Evolutionary conservation across 2,888 invertebrate species (phyloP), one percentile per base, ranked within the genome.

Genomic region (Melanophora roralis): DNA sequence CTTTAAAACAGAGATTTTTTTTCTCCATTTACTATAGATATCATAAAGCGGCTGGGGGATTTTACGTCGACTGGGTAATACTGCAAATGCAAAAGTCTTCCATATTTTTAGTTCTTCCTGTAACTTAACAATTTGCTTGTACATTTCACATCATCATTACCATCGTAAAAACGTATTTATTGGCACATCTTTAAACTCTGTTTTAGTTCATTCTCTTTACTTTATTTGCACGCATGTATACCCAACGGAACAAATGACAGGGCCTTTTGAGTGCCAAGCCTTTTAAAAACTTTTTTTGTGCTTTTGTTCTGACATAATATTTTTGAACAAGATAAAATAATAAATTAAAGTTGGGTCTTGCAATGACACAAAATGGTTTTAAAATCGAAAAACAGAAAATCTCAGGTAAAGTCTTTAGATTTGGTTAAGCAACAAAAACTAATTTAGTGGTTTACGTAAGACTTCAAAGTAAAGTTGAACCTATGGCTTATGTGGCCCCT

Each of bases 131-230:
- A 51, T 64, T 51, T 36, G 9, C 49, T 49, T 60, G 69, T 55
- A 36, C 27, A 72, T 45, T 62, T 53, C 60, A 51, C 16, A 45
- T 51, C 64, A 65, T 45, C 55, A 47, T 55, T n/a, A 45, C 43
- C 64, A 65, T 45, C 55, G 36, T 55, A 72, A 62, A 55, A 53
- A 47, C 55, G 45, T 64, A 64, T 64, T 57, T 57, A 65, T 49
- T 16, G 40, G 43, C 51, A 60, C 71, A 60, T 60, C 60, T 51
- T 51, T 71, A 49, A 60, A 51, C 19, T 71, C 32, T 60, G 21
- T 43, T 40, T 59, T 34, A 12, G 19, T 36, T 36, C 21, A 5
- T 49, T 14, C 36, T n/a, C 2, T 0, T 19, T 27, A 51, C 3
- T 32, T 8, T 34, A 4, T 9, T 53, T 32, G 32, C 11, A 11